Percentiles rank a stretch among this genome's conserved stretches.
Conservation (phyloP, 2,113 vertebrate species). For the Pteronura brasiliensis region DNA sequence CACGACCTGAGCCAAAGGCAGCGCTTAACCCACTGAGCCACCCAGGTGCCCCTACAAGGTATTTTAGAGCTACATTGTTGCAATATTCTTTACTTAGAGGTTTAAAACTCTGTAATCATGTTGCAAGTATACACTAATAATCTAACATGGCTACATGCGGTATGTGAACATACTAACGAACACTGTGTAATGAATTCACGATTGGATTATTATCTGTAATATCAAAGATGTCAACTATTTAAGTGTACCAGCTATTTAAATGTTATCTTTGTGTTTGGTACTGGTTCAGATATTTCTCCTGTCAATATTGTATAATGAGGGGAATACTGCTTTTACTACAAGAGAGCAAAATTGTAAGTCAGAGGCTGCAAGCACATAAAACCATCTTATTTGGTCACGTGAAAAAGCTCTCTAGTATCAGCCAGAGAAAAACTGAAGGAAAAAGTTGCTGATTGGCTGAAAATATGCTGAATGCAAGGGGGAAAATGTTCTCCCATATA, state of each 20-base stretch:
- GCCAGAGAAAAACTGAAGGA: background rate
- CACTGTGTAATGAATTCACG: background rate
- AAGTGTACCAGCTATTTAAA: background rate
- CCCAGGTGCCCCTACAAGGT: no score
- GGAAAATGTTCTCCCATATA: background rate
- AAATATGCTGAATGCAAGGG: background rate
- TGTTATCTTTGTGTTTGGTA: background rate
- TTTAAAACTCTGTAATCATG: background rate
- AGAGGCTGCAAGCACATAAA: background rate
- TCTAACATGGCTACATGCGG: background rate
- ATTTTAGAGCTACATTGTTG: background rate
- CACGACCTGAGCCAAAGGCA: no score
- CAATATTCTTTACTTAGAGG: background rate
- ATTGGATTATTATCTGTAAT: background rate
- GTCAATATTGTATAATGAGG: slow-evolving; percentile 20
- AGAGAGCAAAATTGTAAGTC: slow-evolving; percentile 14
- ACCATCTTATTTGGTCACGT: background rate
- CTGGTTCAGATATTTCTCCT: background rate
- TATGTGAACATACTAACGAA: background rate
- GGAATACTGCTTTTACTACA: slow-evolving; percentile 40
- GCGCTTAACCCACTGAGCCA: no score
- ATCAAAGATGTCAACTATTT: background rate
- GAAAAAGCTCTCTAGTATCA: background rate
- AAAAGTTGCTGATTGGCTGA: background rate
- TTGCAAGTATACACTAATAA: background rate